These are phyloP conservation scores for Alsophila aescularia DNA, from an alignment of 2,888 invertebrate genomes.

Conservation along the genomic window DNA sequence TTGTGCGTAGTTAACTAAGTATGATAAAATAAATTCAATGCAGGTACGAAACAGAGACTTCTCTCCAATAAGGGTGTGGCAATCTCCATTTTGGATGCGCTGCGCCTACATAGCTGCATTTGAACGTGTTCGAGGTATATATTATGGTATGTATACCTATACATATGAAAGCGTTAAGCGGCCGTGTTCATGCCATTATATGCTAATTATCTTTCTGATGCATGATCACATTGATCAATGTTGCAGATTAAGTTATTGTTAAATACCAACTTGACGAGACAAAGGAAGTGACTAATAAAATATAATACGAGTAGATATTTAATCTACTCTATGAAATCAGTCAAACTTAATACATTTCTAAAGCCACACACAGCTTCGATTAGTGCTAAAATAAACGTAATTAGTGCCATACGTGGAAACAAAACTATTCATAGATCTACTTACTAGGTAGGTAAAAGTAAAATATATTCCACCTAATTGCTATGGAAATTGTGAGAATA, in stretches of 20 bases:
- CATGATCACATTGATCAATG: slow-evolving; percentile 43
- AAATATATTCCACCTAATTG: neutral
- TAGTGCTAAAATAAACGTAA: too few relatives aligned
- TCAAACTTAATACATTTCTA: neutral
- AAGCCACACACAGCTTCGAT: too few relatives aligned
- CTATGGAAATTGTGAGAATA: neutral
- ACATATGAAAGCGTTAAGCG: slow-evolving; percentile 44
- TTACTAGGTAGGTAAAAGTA: neutral
- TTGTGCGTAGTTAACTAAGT: too few relatives aligned
- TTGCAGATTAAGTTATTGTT: slow-evolving; percentile 47
- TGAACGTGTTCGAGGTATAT: slow-evolving; percentile 51
- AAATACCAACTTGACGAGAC: slow-evolving; percentile 3
- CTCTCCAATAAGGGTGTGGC: slow-evolving; percentile 73
- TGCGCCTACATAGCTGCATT: slow-evolving; percentile 67
- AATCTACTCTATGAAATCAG: neutral
- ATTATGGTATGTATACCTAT: slow-evolving; percentile 12
- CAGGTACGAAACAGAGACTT: slow-evolving; percentile 62
- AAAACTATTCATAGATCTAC: neutral
- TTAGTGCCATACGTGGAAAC: neutral
- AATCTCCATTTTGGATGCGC: slow-evolving; percentile 74
- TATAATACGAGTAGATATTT: neutral
- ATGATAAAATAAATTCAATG: slow-evolving; percentile 33
- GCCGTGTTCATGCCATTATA: slow-evolving; percentile 66
- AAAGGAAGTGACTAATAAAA: slow-evolving; percentile 6
- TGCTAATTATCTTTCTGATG: slow-evolving; percentile 69